Conservation (phyloP, 2,888 invertebrate genomes). For the Dicranocentrus wangi region DNA sequence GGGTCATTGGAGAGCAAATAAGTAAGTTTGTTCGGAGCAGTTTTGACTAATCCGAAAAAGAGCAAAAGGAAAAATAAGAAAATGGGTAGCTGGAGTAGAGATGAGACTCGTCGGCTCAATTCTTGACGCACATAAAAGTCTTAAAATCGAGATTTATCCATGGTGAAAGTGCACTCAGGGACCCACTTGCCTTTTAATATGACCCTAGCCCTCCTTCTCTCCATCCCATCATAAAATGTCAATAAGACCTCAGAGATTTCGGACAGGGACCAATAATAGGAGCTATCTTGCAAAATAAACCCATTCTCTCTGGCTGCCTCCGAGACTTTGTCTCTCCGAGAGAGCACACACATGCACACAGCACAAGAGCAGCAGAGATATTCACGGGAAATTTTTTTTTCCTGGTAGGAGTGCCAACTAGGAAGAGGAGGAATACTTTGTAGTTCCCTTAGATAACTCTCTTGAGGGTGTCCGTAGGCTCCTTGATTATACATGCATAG, state of each 20-base stretch:
- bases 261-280: slow-evolving; percentile 63
- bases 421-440: slow-evolving; percentile 23
- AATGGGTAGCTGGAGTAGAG: slow-evolving; percentile 55
- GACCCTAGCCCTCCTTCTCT: slow-evolving; percentile 69
- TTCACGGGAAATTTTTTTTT: background rate
- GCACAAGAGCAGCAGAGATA: slow-evolving; percentile 1
- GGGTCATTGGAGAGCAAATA: slow-evolving; percentile 65
- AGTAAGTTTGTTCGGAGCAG: slow-evolving; percentile 57
- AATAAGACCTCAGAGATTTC: slow-evolving; percentile 70
- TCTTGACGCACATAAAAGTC: slow-evolving; percentile 70
- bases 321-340: slow-evolving; percentile 29
- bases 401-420: background rate
- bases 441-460: slow-evolving; percentile 55
- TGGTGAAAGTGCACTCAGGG: slow-evolving; percentile 68
- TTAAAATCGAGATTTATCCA: slow-evolving; percentile 72
- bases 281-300: slow-evolving; percentile 62
- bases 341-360: slow-evolving; percentile 16
- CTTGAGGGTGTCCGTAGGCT: slow-evolving; percentile 59
- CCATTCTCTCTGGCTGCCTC: slow-evolving; percentile 44
- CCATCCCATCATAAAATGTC: slow-evolving; percentile 72
- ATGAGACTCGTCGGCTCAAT: slow-evolving; percentile 62
- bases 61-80: slow-evolving; percentile 45
- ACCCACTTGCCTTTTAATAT: slow-evolving; percentile 70
- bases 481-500: slow-evolving; percentile 57
- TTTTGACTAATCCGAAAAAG: slow-evolving; percentile 62